A percentile compares a stretch with the other conserved stretches of the same genome.
These are phyloP conservation scores for Heteromyza rotundicornis DNA, from an alignment of 2,888 invertebrate species.

Conservation along the genomic window DNA sequence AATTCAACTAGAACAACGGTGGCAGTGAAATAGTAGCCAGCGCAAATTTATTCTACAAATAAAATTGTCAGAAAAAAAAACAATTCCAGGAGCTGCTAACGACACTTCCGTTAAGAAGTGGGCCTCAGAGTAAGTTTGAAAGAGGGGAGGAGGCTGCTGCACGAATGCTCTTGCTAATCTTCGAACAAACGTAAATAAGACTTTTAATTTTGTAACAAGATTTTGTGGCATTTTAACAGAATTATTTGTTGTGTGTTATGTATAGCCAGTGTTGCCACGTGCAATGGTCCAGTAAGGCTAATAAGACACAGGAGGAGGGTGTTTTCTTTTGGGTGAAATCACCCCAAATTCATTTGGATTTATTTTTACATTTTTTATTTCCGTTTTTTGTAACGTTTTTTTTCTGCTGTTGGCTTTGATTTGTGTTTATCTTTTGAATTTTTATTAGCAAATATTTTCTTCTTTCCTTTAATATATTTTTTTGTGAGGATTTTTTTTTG, in stretches of 20 bases:
- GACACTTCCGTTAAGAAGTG: no score
- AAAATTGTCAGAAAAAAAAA: no score
- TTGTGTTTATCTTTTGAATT: slow-evolving; percentile 36
- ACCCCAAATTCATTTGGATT: no score
- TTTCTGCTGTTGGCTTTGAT: slow-evolving; percentile 16
- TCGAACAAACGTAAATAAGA: slow-evolving; percentile 41
- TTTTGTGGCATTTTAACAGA: slow-evolving; percentile 44
- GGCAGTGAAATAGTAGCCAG: no score
- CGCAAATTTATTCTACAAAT: no score
- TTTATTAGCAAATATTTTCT: slow-evolving; percentile 13
- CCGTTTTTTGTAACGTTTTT: slow-evolving; percentile 6
- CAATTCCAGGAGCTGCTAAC: no score
- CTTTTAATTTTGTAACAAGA: slow-evolving; percentile 52
- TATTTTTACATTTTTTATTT: slow-evolving; percentile 27
- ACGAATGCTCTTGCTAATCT: not conserved
- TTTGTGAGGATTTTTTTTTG: slow-evolving; percentile 40
- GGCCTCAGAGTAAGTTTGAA: no score
- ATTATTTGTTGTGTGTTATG: slow-evolving; percentile 27
- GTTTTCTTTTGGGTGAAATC: not conserved
- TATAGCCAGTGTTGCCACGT: slow-evolving; percentile 36
- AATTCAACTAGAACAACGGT: no score
- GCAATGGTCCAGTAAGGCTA: slow-evolving; percentile 33
- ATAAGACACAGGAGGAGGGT: slow-evolving; percentile 32
- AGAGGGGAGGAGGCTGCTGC: not conserved
- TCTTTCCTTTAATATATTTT: slow-evolving; percentile 10